These are phyloP conservation scores for Antigone vipio DNA, from an alignment of 2,113 vertebrate genomes.

Conservation along the genomic window DNA sequence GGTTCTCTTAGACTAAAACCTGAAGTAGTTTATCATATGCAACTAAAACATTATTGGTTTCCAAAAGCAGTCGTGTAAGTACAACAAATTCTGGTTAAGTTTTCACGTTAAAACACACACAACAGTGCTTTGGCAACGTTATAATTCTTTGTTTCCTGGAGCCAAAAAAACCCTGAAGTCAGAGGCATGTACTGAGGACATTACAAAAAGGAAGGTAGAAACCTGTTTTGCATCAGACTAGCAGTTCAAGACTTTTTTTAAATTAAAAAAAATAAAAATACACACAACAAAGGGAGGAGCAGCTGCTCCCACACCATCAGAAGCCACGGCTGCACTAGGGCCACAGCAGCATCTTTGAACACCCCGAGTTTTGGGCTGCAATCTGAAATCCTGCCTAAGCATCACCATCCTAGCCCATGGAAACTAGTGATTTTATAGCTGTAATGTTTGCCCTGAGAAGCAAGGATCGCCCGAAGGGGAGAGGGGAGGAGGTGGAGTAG, in stretches of 20 bases:
- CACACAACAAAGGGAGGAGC: too few relatives aligned
- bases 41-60: accelerated
- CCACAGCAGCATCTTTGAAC: background rate
- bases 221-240: background rate
- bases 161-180: background rate
- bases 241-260: background rate
- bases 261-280: too few relatives aligned
- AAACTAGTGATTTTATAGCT: background rate
- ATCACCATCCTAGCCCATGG: background rate
- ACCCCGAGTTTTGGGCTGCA: background rate
- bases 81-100: background rate
- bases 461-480: background rate
- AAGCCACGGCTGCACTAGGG: accelerated
- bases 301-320: background rate
- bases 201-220: background rate
- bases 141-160: background rate
- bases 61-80: background rate
- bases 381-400: background rate
- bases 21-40: accelerated
- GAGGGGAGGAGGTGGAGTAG: background rate
- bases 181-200: background rate
- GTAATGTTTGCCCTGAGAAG: background rate
- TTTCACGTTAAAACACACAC: background rate
- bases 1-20: background rate
- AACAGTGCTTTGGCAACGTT: background rate